These are phyloP conservation scores for Euwallacea fornicatus DNA, from an alignment of 1,140 invertebrate genomes.

Conservation along the genomic window DNA sequence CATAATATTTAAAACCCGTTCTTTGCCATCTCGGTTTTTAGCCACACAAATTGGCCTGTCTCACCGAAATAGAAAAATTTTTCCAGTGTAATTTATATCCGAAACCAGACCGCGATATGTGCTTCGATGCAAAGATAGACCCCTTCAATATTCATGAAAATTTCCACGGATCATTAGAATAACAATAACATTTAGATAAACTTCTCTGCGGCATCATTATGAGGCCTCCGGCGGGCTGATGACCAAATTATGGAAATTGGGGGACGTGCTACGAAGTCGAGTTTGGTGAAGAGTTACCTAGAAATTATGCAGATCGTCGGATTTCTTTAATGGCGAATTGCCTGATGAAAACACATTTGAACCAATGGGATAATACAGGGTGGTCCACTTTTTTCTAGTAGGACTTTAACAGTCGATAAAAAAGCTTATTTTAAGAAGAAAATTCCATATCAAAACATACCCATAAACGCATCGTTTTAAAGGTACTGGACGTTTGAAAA, in stretches of 20 bases:
- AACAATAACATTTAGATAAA: slow-evolving; percentile 1
- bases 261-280: not conserved
- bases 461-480: not conserved
- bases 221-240: not conserved
- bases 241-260: slow-evolving; percentile 16
- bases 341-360: not conserved
- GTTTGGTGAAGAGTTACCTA: not conserved
- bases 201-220: not conserved
- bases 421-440: not conserved
- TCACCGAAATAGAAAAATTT: not conserved
- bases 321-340: not conserved
- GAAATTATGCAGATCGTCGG: slow-evolving; percentile 9
- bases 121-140: no score
- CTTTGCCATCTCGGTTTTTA: not conserved
- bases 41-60: not conserved
- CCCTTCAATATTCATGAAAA: no score
- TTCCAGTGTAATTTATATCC: not conserved
- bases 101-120: no score
- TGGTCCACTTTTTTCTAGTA: no score
- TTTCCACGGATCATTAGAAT: not conserved
- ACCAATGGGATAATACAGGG: not conserved
- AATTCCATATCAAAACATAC: not conserved
- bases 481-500: not conserved
- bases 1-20: not conserved
- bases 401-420: not conserved